Evolutionary conservation across 2,113 vertebrate species (phyloP).

Genomic region (Colistium nudipinnis): DNA sequence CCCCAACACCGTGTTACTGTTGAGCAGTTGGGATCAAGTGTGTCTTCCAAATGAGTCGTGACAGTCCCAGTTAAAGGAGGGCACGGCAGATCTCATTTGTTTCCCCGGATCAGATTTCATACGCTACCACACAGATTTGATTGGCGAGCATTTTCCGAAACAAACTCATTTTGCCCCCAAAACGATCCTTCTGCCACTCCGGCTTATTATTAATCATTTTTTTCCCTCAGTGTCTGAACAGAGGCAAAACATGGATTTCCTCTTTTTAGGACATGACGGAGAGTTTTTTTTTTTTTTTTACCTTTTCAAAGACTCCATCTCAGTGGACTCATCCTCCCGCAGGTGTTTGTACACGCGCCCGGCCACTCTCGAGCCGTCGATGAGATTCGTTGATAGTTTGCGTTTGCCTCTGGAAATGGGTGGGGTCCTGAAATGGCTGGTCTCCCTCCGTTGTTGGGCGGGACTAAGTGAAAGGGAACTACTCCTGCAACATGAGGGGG

Average conservation of each 20-base stretch:
- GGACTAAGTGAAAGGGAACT: constrained; percentile 91
- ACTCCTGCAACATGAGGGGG: constrained; percentile 79
- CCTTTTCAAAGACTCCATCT: constrained; percentile 88
- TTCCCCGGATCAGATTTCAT: constrained; percentile 60
- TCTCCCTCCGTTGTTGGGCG: constrained; percentile 84
- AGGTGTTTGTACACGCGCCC: constrained; percentile 91
- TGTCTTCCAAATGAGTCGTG: constrained; percentile 62
- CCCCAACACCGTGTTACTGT: constrained; percentile 35
- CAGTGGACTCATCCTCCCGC: constrained; percentile 88
- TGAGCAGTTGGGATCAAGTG: constrained; percentile 52
- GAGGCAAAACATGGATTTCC: constrained; percentile 5
- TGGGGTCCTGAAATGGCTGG: constrained; percentile 86
- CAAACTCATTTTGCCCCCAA: constrained; percentile 50
- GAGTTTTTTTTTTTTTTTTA: too few relatives aligned
- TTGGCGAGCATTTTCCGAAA: constrained; percentile 45
- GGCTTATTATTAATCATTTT: too few relatives aligned
- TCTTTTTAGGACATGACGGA: not conserved
- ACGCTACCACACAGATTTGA: constrained; percentile 43
- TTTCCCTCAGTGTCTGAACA: too few relatives aligned
- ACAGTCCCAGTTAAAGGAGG: constrained; percentile 50
- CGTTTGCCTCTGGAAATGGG: constrained; percentile 88
- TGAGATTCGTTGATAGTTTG: constrained; percentile 74
- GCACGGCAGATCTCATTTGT: constrained; percentile 61
- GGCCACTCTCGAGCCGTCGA: constrained; percentile 78
- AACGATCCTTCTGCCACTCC: constrained; percentile 55